phyloP scores from a whole-genome alignment of 2,797 vertebrate species.

The Lepidocolaptes lacrymiger region DNA sequence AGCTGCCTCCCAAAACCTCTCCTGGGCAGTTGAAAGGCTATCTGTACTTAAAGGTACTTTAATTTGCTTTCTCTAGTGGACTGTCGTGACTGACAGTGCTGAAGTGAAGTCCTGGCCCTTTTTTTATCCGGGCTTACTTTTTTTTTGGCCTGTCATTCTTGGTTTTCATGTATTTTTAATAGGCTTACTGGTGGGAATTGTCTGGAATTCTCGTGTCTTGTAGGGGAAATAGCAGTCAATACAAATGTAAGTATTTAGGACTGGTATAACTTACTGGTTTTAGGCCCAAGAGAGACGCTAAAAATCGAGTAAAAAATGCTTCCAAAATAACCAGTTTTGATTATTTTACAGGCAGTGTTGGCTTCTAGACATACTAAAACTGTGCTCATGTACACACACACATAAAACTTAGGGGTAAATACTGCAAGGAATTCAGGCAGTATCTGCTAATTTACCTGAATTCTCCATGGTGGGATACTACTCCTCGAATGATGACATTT shows the following conservation, averaged over 20 bases:
- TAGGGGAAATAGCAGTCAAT: neutral
- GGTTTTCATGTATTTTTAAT: neutral
- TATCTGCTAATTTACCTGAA: neutral
- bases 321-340: neutral
- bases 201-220: neutral
- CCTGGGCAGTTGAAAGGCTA: neutral
- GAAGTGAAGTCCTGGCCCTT: neutral
- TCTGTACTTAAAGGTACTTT: neutral
- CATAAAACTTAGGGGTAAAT: neutral
- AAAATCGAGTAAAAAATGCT: neutral
- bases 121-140: neutral
- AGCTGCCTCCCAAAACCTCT: neutral
- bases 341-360: neutral
- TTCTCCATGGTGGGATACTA: accelerated
- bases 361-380: neutral
- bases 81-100: neutral
- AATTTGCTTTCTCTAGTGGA: neutral
- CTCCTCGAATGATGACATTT: neutral
- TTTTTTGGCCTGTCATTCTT: neutral
- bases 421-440: neutral
- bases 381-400: accelerated
- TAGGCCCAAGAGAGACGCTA: neutral
- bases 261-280: neutral
- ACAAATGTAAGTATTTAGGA: neutral
- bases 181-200: neutral